These are phyloP conservation scores for Apodemus sylvaticus DNA, from an alignment of 2,113 vertebrate genomes.

Conservation along the genomic window DNA sequence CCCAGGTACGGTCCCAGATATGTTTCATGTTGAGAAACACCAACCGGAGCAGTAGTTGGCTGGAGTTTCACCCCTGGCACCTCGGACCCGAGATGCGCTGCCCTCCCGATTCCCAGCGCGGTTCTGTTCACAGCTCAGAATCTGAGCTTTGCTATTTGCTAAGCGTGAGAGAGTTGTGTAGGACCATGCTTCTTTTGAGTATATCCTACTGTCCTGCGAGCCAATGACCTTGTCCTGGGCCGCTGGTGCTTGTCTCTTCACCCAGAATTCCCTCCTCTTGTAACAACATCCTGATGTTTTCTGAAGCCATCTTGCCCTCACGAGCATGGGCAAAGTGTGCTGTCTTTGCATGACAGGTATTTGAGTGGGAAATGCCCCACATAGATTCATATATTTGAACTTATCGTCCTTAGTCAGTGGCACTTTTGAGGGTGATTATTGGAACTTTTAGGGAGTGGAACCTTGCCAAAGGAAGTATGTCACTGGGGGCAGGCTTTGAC, in stretches of 20 bases:
- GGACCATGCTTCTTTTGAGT: background rate
- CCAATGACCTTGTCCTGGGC: background rate
- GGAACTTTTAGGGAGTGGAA: background rate
- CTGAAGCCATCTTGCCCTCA: background rate
- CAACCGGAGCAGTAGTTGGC: background rate
- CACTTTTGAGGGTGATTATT: background rate
- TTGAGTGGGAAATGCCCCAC: background rate
- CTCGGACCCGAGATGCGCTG: background rate
- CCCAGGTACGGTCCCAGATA: background rate
- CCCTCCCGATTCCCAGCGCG: background rate
- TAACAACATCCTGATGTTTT: background rate
- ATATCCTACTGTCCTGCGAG: background rate
- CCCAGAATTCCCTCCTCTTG: background rate
- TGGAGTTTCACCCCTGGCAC: background rate
- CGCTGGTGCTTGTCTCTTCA: background rate
- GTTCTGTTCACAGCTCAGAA: background rate
- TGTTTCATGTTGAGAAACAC: background rate
- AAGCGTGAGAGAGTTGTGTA: background rate
- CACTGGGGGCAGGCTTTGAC: background rate
- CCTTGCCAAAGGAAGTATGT: background rate
- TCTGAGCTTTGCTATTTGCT: background rate
- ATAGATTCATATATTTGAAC: background rate
- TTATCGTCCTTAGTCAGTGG: background rate
- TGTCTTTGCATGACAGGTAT: background rate
- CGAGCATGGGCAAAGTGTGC: background rate